Evolutionary conservation across 2,888 invertebrate species (phyloP).

Genomic region (Diaprepes abbreviatus): DNA sequence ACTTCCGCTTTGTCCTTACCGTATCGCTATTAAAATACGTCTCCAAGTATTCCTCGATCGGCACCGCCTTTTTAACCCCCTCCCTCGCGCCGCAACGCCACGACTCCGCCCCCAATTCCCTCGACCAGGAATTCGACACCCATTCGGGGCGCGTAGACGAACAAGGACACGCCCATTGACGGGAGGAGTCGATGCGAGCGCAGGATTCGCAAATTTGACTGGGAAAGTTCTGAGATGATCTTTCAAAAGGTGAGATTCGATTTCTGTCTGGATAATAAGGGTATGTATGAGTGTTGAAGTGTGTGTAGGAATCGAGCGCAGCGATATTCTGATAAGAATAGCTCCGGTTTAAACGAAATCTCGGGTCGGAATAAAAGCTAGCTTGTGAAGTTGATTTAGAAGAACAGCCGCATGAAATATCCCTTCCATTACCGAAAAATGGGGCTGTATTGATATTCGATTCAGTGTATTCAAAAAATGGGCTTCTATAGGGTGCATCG

Average conservation of each 20-base stretch:
- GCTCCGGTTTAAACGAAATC: slow-evolving; percentile 20
- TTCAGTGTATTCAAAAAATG: background rate
- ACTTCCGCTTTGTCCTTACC: slow-evolving; percentile 60
- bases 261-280: background rate
- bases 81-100: slow-evolving; percentile 60
- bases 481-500: background rate
- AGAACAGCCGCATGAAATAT: slow-evolving; percentile 7
- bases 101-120: background rate
- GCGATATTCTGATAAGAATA: slow-evolving; percentile 37
- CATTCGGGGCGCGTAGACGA: background rate
- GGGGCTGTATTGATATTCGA: background rate
- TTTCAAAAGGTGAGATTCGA: slow-evolving; percentile 6
- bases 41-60: slow-evolving; percentile 66
- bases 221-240: background rate
- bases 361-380: slow-evolving; percentile 33
- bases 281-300: slow-evolving; percentile 4
- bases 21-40: slow-evolving; percentile 63
- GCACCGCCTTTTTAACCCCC: slow-evolving; percentile 62
- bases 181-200: background rate
- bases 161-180: background rate
- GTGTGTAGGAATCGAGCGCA: slow-evolving; percentile 13
- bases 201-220: background rate
- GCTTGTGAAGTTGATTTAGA: background rate
- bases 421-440: background rate
- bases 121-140: slow-evolving; percentile 19